These are phyloP conservation scores for Metridium senile DNA, from an alignment of 92 coral and sea anemone genomes.

Conservation along the genomic window DNA sequence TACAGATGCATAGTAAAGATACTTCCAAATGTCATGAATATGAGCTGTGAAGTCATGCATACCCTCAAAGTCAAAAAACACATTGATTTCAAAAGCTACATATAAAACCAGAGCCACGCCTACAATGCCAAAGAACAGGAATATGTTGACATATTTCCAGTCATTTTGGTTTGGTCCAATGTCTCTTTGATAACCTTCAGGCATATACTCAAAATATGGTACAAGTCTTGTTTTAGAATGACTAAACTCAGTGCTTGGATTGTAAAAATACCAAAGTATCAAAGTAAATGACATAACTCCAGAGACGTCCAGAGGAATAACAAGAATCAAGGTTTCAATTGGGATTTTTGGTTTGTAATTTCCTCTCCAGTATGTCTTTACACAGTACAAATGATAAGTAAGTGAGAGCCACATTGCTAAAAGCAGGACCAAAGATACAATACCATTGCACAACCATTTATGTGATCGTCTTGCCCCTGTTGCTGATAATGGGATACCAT, in stretches of 20 bases:
- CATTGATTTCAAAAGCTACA: slow-evolving; percentile 43
- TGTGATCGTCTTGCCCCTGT: no score
- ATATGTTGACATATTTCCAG: no score
- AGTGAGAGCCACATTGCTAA: slow-evolving; percentile 53
- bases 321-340: no score
- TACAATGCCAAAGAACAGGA: no score
- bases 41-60: slow-evolving; percentile 51
- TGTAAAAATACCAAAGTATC: slow-evolving; percentile 58
- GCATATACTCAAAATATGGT: no score
- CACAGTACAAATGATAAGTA: slow-evolving; percentile 52
- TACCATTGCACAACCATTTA: no score
- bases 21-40: slow-evolving; percentile 33
- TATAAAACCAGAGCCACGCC: slow-evolving; percentile 25
- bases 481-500: no score
- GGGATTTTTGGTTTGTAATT: slow-evolving; percentile 47
- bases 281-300: no score
- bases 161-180: slow-evolving; percentile 33
- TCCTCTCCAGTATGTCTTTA: slow-evolving; percentile 50
- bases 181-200: slow-evolving; percentile 52
- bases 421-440: no score
- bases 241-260: slow-evolving; percentile 30
- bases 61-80: slow-evolving; percentile 56
- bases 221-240: slow-evolving; percentile 34
- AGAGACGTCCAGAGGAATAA: slow-evolving; percentile 41
- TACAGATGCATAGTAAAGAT: slow-evolving; percentile 28